A percentile compares a stretch with the other conserved stretches of the same genome.
phyloP scores from a whole-genome alignment of 53 echinoderm and acorn worm species.

The Echinarachnius parma region DNA sequence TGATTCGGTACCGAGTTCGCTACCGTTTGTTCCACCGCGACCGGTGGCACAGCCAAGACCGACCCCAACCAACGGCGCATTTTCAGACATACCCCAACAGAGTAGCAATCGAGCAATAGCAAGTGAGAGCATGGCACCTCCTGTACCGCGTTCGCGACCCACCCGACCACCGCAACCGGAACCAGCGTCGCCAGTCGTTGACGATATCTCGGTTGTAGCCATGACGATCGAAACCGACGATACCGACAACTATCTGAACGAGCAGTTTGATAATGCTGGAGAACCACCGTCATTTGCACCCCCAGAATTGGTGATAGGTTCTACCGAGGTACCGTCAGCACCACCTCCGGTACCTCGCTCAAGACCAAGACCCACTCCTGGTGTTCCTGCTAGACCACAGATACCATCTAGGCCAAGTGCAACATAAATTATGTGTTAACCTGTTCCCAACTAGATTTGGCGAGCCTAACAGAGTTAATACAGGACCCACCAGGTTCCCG shows the following conservation, averaged over 20 bases:
- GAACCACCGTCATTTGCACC: slow-evolving; percentile 17
- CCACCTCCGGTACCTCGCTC: slow-evolving; percentile 38
- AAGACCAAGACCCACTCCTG: slow-evolving; percentile 25
- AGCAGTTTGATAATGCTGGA: not conserved
- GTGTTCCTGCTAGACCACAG: slow-evolving; percentile 12
- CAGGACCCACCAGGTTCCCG: too few relatives aligned
- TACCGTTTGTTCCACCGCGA: slow-evolving; percentile 27
- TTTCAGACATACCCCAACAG: slow-evolving; percentile 1
- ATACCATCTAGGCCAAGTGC: slow-evolving; percentile 32
- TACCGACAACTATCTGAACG: slow-evolving; percentile 26
- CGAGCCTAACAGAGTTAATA: too few relatives aligned
- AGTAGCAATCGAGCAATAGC: too few relatives aligned
- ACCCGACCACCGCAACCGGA: slow-evolving; percentile 14
- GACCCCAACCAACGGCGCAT: slow-evolving; percentile 3
- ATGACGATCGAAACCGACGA: slow-evolving; percentile 10
- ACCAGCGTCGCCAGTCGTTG: not conserved
- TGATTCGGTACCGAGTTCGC: not conserved
- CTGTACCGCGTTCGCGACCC: slow-evolving; percentile 26
- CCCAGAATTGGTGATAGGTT: not conserved
- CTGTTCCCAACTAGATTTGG: too few relatives aligned
- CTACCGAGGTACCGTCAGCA: not conserved
- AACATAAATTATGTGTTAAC: not conserved
- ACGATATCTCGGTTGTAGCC: not conserved
- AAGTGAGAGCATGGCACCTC: slow-evolving; percentile 3
- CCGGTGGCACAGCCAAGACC: slow-evolving; percentile 21